Percentiles rank a stretch among this genome's conserved stretches.
Evolutionary conservation across 2,888 invertebrate species (phyloP).

Genomic region (Xanthia icteritia): DNA sequence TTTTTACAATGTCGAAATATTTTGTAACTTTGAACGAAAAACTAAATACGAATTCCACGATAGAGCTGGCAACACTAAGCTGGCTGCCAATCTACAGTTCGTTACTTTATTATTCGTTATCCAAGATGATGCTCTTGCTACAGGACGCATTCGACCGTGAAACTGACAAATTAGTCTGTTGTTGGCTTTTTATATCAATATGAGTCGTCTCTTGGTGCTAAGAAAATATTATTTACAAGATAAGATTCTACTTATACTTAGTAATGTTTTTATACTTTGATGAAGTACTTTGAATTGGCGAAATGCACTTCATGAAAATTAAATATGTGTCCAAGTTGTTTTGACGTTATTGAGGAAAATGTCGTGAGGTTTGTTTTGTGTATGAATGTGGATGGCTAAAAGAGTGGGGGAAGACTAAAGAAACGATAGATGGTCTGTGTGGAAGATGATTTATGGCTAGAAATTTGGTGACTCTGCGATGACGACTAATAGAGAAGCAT

Average conservation of each 20-base stretch:
- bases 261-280: not conserved
- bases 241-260: constrained; percentile 2
- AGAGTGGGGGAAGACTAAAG: not conserved
- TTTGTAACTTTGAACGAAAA: not conserved
- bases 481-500: not conserved
- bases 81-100: constrained; percentile 67
- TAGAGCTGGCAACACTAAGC: constrained; percentile 62
- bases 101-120: constrained; percentile 68
- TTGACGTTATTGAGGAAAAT: not conserved
- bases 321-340: not conserved
- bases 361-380: not conserved
- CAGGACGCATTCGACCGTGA: constrained; percentile 62
- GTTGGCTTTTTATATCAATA: constrained; percentile 46
- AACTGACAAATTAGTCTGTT: constrained; percentile 66
- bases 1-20: not conserved
- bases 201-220: constrained; percentile 15
- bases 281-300: not conserved
- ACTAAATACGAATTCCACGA: not conserved
- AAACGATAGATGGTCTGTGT: not conserved
- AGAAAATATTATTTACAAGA: constrained; percentile 17
- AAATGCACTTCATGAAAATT: constrained; percentile 1
- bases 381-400: not conserved
- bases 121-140: constrained; percentile 60
- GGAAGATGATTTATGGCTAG: not conserved
- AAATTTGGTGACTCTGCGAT: not conserved